These are phyloP conservation scores for Sebastes alutus DNA, from an alignment of 2,797 vertebrate species.

Conservation along the genomic window DNA sequence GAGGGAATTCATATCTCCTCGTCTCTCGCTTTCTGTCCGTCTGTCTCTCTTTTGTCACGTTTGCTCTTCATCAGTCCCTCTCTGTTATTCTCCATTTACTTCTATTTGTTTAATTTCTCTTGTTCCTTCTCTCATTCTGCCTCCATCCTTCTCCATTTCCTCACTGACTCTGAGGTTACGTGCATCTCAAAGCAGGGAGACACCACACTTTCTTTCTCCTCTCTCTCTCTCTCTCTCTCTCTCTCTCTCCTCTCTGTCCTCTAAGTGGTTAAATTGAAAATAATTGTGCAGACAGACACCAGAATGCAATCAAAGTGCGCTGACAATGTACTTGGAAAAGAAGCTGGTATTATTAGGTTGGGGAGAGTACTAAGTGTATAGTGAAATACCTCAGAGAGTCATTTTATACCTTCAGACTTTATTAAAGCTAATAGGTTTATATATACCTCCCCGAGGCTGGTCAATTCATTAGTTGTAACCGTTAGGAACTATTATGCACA, in stretches of 20 bases:
- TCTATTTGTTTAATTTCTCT: slow-evolving; percentile 48
- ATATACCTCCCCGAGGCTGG: slow-evolving; percentile 75
- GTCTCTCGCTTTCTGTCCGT: slow-evolving; percentile 14
- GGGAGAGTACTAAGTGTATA: slow-evolving; percentile 79
- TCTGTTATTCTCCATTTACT: slow-evolving; percentile 6
- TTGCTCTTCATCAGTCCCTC: slow-evolving; percentile 61
- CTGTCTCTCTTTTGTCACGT: background rate
- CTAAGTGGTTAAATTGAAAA: slow-evolving; percentile 83
- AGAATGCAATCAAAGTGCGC: slow-evolving; percentile 81
- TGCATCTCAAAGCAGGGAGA: slow-evolving; percentile 5
- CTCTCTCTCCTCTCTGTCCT: slow-evolving; percentile 58
- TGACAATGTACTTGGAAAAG: slow-evolving; percentile 71
- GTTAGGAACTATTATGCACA: slow-evolving; percentile 66
- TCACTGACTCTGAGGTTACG: slow-evolving; percentile 5
- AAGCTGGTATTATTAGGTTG: slow-evolving; percentile 77
- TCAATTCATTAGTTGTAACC: slow-evolving; percentile 76
- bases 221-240: slow-evolving; percentile 45
- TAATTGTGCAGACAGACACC: slow-evolving; percentile 80
- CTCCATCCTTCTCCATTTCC: slow-evolving; percentile 7
- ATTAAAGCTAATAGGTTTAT: slow-evolving; percentile 81
- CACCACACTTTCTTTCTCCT: slow-evolving; percentile 42
- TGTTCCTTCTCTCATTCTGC: slow-evolving; percentile 62
- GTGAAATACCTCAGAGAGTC: slow-evolving; percentile 76
- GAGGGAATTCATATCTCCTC: slow-evolving; percentile 40
- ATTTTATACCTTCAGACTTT: slow-evolving; percentile 76